These are phyloP conservation scores for Cordilura impudica DNA, from an alignment of 2,888 invertebrate genomes.

Conservation along the genomic window DNA sequence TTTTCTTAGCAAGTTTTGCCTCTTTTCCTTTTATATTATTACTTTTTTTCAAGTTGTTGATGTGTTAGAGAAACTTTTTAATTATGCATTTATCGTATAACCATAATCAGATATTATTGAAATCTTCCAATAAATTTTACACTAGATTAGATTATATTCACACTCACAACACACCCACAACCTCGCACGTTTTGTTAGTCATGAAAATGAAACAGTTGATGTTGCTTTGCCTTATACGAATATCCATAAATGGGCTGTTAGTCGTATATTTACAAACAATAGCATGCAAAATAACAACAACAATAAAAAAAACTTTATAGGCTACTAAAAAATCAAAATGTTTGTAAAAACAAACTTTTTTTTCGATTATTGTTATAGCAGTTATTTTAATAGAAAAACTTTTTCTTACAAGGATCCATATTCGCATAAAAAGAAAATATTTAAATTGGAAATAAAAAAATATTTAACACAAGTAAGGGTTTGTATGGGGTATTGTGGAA, in stretches of 20 bases:
- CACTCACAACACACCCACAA: background rate
- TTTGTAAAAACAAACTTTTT: background rate
- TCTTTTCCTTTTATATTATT: background rate
- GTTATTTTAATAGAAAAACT: conserved; percentile 10
- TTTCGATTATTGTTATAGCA: conserved; percentile 16
- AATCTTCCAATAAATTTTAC: conserved; percentile 13
- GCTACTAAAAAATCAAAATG: background rate
- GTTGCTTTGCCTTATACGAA: too few relatives aligned
- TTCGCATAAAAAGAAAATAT: background rate
- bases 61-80: conserved; percentile 52
- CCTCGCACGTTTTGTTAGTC: background rate
- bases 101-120: conserved; percentile 55
- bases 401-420: background rate
- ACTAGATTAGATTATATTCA: background rate
- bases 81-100: conserved; percentile 61
- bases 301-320: too few relatives aligned
- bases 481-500: background rate
- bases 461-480: background rate
- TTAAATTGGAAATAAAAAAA: conserved; percentile 1
- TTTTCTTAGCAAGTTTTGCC: background rate
- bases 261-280: background rate
- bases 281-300: background rate
- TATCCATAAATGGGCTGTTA: too few relatives aligned
- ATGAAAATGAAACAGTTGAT: background rate
- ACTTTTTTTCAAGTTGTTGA: background rate